phyloP scores from a whole-genome alignment of 2,888 invertebrate genomes.

The Cheilosia soror region DNA sequence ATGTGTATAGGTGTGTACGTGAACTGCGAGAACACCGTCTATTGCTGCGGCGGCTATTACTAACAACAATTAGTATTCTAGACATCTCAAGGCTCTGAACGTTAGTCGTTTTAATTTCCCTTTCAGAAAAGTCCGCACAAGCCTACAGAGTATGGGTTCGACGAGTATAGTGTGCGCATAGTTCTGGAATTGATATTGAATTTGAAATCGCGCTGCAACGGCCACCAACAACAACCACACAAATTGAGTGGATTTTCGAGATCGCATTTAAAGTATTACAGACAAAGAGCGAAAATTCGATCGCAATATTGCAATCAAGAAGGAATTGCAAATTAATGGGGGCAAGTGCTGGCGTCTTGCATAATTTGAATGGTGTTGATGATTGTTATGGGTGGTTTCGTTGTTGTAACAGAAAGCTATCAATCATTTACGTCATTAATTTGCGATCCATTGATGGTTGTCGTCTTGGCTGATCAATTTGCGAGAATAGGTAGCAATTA shows the following conservation, averaged over 20 bases:
- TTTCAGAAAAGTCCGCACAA: constrained; percentile 44
- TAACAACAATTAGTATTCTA: constrained; percentile 71
- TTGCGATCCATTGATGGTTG: constrained; percentile 21
- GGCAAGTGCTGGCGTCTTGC: constrained; percentile 45
- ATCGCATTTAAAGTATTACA: constrained; percentile 8
- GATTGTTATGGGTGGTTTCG: constrained; percentile 12
- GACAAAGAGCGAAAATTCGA: constrained; percentile 45
- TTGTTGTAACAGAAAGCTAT: constrained; percentile 18
- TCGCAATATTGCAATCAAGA: constrained; percentile 35
- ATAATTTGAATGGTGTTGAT: constrained; percentile 24
- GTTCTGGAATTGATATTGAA: constrained; percentile 71
- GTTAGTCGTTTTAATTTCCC: constrained; percentile 65
- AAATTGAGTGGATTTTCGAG: constrained; percentile 28
- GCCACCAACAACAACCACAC: constrained; percentile 48
- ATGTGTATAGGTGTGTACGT: constrained; percentile 25
- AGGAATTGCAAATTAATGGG: constrained; percentile 52
- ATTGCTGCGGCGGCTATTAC: constrained; percentile 46
- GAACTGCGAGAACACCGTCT: constrained; percentile 36
- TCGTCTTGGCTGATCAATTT: background rate
- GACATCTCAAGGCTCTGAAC: constrained; percentile 62
- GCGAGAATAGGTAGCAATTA: no score
- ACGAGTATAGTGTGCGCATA: background rate
- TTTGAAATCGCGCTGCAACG: constrained; percentile 44
- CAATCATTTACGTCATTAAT: constrained; percentile 41
- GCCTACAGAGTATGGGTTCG: no score